Base-by-base conservation (phyloP, 2,888 invertebrate species). In the Drosophila mimica region DNA sequence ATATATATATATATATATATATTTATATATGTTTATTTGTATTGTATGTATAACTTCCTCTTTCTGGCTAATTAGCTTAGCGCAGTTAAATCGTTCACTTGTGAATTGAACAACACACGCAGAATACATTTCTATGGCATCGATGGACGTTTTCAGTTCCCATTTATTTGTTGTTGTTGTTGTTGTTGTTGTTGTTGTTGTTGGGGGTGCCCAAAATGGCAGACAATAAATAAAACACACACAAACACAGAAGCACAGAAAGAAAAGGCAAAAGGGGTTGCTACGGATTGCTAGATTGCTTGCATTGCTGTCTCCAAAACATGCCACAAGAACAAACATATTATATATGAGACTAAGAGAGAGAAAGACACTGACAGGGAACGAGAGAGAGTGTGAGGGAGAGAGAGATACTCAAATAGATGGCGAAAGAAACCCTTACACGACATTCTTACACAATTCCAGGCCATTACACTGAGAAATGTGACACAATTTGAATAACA, bases 381-480 rank as follows among this genome's bases (percentile, higher is more conserved):
- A 3, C 30, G 30, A 5, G 30, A 20, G 17, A 28, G 4, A 8
- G 13, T 20, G 30, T 13, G 25, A 17, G 17, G n/a, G 56, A 28
- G 15, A 25, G 20, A 5, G 36, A 28, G 28, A 38, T n/a, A 54
- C 20, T 25, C 28, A 38, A 30, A 17, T n/a, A 30, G 40, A 53
- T 51, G 28, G 30, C 1, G 48, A 38, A 70, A 66, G 56, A 56
- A 66, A 74, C 76, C 74, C 74, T 64, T 64, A 49, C 59, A 75
- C 70, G 60, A 60, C 70, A 75, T 67, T 64, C 76, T 68, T 54
- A 80, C 69, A 82, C 88, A 83, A 85, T 89, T 87, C 86, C 86
- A 76, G 83, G 83, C 88, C 86, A 87, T 87, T 87, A 89, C 90
- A 85, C 90, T 87, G 89, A 87, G 89, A 87, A 87, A 87, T 87